Evolutionary conservation across 2,888 invertebrate genomes (phyloP), one percentile per base, ranked within the genome.

Genomic region (Cryptus armator): DNA sequence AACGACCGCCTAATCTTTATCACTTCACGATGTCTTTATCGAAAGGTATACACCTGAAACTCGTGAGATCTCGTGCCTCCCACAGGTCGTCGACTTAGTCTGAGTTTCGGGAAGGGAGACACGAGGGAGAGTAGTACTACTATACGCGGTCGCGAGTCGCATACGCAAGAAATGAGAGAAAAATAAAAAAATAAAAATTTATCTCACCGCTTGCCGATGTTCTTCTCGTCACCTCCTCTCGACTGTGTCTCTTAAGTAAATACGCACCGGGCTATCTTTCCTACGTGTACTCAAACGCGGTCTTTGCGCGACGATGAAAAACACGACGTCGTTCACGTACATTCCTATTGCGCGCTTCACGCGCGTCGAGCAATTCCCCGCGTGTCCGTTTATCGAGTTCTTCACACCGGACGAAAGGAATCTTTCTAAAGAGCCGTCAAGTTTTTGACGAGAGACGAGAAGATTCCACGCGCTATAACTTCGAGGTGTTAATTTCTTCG

Each of bases 1-100:
- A 37, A 37, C 37, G 37, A 7, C 9, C 9, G 37, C 37, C 5
- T 64, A 6, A 64, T 64, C 14, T 43, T 59, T 59, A 59, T 59
- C 29, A 59, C 37, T 37, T 9, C 37, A 9, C 37, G 37, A 37
- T 37, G 37, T 19, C 59, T 75, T 68, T 56, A 82, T 66, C 51
- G 53, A 53, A 51, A 37, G 75, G 37, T 66, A 76, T 29, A 7
- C 32, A 76, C 51, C 14, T 76, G 14, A 19, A 19, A 37, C 37
- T 46, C 32, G 16, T 2, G 7, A 37, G 14, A 64, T 66, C 12
- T 37, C 9, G 37, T 51, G 48, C 3, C 16, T 9, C 10, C 37
- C 32, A 19, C 68, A 44, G 83, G 83, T 83, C 78, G 74, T 70
- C 78, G 83, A 74, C 83, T 68, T 74, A 43, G 19, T 68, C 32